Base-by-base conservation (phyloP, 2,888 invertebrate species). In the Lasioglossum zephyrum region DNA sequence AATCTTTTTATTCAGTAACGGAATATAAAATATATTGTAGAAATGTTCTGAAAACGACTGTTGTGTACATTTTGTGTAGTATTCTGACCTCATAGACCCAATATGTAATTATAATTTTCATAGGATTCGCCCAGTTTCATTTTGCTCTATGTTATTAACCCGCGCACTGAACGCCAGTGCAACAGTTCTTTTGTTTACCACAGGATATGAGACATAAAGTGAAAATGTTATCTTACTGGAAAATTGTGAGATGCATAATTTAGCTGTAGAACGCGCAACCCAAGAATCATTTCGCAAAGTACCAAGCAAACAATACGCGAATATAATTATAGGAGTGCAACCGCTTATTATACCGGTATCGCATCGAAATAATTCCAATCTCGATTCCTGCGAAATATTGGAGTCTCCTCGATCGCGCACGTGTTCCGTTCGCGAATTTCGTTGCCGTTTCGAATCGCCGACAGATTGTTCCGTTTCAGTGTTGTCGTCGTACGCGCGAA, bases 381-480 rank as follows among this genome's bases (percentile, higher is more conserved):
- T 22, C 36, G 36, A 36, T 69, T 36, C 57, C n/a, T 57, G 22
- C 22, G 36, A 26, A 60, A 18, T n/a, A 60, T 49, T 39, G 60
- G 31, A 81, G 75, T 31, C 16, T 63, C 26, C 63, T 63, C 18
- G 63, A 0, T 2, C 18, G 63, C 18, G 63, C 63, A 5, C 11
- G 22, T 31, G n/a, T 63, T 49, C 72, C 26, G 5, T 74, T 74
- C 44, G 26, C 82, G 75, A 53, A 16, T 49, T 31, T 16, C 49
- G 47, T 74, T 18, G 5, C 47, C 26, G 47, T 63, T 73, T 73
- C 44, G 16, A 44, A 66, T 75, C 73, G 49, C 49, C 49, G 41
- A 39, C 53, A 72, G 63, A 75, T 26, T n/a, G 60, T 75, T 72
- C 63, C 63, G 22, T 75, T 75, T 8, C 72, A 70, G 73, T 73